Base-by-base conservation (phyloP, 2,888 invertebrate species). In the Eumerus sabulonum region DNA sequence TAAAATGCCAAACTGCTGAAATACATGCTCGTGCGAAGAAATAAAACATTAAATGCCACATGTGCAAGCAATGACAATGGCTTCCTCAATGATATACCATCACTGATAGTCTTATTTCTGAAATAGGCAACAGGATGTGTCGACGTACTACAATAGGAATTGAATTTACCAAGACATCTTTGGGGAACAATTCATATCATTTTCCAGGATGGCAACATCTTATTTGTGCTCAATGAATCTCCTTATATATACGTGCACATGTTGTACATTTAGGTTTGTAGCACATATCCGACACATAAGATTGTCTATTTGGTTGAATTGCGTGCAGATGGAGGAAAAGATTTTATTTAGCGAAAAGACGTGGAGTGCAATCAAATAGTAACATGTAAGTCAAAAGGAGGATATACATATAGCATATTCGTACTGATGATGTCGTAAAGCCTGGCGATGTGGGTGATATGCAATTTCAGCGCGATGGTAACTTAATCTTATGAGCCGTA, bases 91-190 rank as follows among this genome's bases (percentile, higher is more conserved):
- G 57, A 47, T 62, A 72, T 72, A 51, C 50, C 66, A 72, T 67
- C 66, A 72, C 60, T 77, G 63, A 66, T 72, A 67, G 40, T 63
- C 72, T 77, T 72, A 68, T 79, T 79, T 74, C 77, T 73, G 77
- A 79, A 73, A 79, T 63, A 73, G 73, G 77, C 77, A 79, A 79
- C 77, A 79, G 77, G 77, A 79, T 79, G 68, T 79, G 74, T 79
- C 68, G 77, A 63, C 77, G 68, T 60, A 57, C 77, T 63, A 73
- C 73, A 77, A 72, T 63, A 73, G 77, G 67, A 77, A 77, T 79
- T 79, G 73, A 79, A 79, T 79, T 79, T 79, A 63, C 63, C 73
- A 74, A 68, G 77, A 74, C 74, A 68, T 73, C 73, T 73, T 77
- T 79, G 59, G 53, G 73, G 48, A 67, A 60, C 18, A 54, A 74